phyloP scores from a whole-genome alignment of 2,797 vertebrate genomes.

The Dryobates pubescens region DNA sequence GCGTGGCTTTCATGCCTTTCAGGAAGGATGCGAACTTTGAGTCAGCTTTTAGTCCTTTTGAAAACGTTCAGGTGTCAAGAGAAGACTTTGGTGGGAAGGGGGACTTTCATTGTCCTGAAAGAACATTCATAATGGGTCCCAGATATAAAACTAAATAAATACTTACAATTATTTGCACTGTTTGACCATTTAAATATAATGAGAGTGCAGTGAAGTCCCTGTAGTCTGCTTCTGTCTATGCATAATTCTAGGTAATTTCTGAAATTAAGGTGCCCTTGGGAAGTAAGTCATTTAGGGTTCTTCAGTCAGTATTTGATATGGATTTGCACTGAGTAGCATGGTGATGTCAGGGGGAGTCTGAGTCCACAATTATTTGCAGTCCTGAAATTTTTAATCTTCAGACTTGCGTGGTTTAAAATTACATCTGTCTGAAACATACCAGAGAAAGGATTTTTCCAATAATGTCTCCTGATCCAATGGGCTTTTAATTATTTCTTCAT shows the following conservation, averaged over 20 bases:
- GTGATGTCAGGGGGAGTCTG: background rate
- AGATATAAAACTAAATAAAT: background rate
- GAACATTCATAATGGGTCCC: background rate
- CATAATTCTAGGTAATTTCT: background rate
- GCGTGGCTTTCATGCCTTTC: background rate
- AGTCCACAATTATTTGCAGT: background rate
- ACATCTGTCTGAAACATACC: background rate
- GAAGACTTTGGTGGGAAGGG: background rate
- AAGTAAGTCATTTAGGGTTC: background rate
- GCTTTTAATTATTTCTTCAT: conserved; percentile 37
- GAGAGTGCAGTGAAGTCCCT: background rate
- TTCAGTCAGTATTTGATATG: background rate
- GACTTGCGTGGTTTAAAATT: background rate
- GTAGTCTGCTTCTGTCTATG: background rate
- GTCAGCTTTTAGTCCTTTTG: background rate
- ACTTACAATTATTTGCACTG: background rate
- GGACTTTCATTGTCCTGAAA: background rate
- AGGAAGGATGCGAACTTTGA: background rate
- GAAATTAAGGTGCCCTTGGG: background rate
- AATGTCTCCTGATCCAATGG: background rate
- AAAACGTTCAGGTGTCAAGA: background rate
- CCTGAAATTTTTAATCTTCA: background rate
- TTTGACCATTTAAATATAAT: background rate
- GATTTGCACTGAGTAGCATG: background rate
- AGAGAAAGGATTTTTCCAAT: conserved; percentile 13